Percentiles rank a stretch among this genome's conserved stretches.
Evolutionary conservation across 2,888 invertebrate genomes (phyloP).

Genomic region (Neria commutata): DNA sequence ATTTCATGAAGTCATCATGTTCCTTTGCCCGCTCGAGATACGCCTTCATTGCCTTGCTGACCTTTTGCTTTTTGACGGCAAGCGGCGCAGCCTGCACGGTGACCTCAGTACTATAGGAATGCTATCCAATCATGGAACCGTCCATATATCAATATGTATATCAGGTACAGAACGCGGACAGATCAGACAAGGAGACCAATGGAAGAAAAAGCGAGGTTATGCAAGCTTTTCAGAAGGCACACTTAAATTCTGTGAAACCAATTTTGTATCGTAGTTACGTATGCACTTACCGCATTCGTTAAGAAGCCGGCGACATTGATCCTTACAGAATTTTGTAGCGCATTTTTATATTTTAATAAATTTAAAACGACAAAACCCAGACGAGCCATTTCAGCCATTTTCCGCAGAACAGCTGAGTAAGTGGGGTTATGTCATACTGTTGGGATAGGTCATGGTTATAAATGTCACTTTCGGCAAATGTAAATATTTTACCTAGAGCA

Average conservation of each 20-base stretch:
- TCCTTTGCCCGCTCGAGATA: slow-evolving; percentile 83
- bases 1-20: slow-evolving; percentile 83
- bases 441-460: too few relatives aligned
- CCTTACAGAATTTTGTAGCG: slow-evolving; percentile 41
- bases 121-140: slow-evolving; percentile 15
- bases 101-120: slow-evolving; percentile 46
- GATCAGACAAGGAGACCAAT: neutral
- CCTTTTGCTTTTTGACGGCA: slow-evolving; percentile 65
- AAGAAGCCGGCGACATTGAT: slow-evolving; percentile 20
- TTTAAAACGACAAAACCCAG: too few relatives aligned
- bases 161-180: too few relatives aligned
- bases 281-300: slow-evolving; percentile 33
- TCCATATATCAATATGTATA: too few relatives aligned
- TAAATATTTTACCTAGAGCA: too few relatives aligned
- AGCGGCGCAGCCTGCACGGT: slow-evolving; percentile 52
- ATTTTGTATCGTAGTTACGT: neutral
- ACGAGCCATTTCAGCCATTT: too few relatives aligned
- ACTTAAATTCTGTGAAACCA: neutral
- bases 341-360: too few relatives aligned
- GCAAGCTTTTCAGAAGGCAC: slow-evolving; percentile 5
- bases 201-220: slow-evolving; percentile 15
- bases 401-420: too few relatives aligned
- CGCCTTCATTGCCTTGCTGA: slow-evolving; percentile 88
- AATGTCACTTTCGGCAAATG: too few relatives aligned
- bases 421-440: too few relatives aligned